Percentiles rank a stretch among this genome's conserved stretches.
Conservation (phyloP, 1,140 invertebrate species). For the Eueides isabella region DNA sequence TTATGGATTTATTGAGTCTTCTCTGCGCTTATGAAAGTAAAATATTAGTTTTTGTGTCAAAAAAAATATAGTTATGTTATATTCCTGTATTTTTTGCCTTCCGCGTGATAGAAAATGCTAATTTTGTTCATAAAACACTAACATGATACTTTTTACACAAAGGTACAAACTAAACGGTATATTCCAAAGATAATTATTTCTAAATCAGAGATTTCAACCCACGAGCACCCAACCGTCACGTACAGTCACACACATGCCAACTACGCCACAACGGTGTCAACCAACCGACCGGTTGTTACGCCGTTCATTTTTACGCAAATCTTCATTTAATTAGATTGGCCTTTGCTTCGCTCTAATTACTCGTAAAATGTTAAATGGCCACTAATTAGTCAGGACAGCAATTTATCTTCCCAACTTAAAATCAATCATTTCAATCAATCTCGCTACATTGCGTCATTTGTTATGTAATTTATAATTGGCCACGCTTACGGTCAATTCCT, state of each 20-base stretch:
- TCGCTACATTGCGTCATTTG: conserved; percentile 20
- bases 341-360: conserved; percentile 42
- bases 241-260: conserved; percentile 2
- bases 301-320: conserved; percentile 58
- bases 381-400: conserved; percentile 45
- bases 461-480: conserved; percentile 51
- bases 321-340: conserved; percentile 57
- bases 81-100: too few species aligned
- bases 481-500: conserved; percentile 33
- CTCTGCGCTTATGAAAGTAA: conserved; percentile 5
- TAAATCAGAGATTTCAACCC: not conserved
- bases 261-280: not conserved
- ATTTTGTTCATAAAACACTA: too few species aligned
- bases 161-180: not conserved
- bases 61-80: not conserved
- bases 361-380: conserved; percentile 22
- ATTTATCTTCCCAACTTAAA: conserved; percentile 22
- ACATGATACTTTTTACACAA: too few species aligned
- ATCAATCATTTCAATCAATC: conserved; percentile 31
- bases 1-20: conserved; percentile 22
- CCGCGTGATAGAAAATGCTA: too few species aligned
- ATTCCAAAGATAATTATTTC: not conserved
- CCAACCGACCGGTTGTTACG: conserved; percentile 27
- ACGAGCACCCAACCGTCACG: not conserved
- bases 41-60: not conserved